Evolutionary conservation across 2,888 invertebrate species (phyloP), one percentile per base, ranked within the genome.

Genomic region (Ectropis crepuscularia): DNA sequence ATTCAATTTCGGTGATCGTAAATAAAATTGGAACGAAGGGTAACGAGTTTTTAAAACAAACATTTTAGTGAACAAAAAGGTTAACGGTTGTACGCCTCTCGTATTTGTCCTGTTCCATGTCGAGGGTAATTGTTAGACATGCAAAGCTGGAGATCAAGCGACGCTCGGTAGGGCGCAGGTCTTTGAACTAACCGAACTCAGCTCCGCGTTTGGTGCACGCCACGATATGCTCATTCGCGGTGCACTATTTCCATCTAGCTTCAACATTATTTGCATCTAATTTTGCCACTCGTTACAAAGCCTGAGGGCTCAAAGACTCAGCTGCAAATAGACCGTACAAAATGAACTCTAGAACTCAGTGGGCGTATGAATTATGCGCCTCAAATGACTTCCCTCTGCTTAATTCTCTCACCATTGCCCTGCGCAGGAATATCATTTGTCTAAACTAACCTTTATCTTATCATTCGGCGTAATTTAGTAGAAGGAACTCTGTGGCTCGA

Each of bases 1-100:
- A 86, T 84, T 81, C 84, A 85, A 86, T 88, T 88, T 86, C 72
- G 76, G 69, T 74, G 78, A 85, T 85, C 84, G 84, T 86, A 88
- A 89, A 89, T 88, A 86, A 86, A 85, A 86, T 84, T 86, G 83
- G 83, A 76, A 79, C 81, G 76, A 75, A 79, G 86, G 85, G 87
- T 87, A 87, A 87, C 85, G 85, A 88, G 88, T 87, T 89, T 86
- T 80, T 77, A 87, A 88, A 90, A 88, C 86, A 90, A 90, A 89
- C 85, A 89, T 81, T 87, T 86, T 82, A 82, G 80, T 79, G 79
- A 81, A 85, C 85, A 85, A 85, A 86, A 85, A 82, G 85, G 86
- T 82, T 83, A 82, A 81, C 81, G 80, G 80, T 80, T 82, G 83
- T 77, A 81, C 82, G 83, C 83, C 83, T 79, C 81, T 79, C 79